A percentile compares a stretch with the other conserved stretches of the same genome.
These are phyloP conservation scores for Arge pagana DNA, from an alignment of 2,888 invertebrate species.

Conservation along the genomic window DNA sequence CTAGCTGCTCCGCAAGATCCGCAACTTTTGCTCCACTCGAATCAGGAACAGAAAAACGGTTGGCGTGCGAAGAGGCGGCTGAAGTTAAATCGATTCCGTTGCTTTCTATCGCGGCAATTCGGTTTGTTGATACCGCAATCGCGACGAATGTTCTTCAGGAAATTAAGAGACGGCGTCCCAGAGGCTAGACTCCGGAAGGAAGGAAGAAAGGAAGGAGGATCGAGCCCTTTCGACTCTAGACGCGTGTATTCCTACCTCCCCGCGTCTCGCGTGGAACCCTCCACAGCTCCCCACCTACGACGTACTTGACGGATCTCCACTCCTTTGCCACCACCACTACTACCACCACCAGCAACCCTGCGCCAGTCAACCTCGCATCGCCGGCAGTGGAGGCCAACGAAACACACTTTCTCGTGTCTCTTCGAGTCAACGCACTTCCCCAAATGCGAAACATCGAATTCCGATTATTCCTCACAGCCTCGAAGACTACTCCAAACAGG, in stretches of 20 bases:
- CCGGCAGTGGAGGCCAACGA: slow-evolving; percentile 53
- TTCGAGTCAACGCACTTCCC: too few relatives aligned
- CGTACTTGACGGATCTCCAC: slow-evolving; percentile 18
- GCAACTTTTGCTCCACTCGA: too few relatives aligned
- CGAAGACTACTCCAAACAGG: too few relatives aligned
- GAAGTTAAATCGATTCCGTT: too few relatives aligned
- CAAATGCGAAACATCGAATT: slow-evolving; percentile 19
- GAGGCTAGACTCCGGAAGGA: slow-evolving; percentile 18
- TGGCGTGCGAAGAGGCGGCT: too few relatives aligned
- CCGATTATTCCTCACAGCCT: slow-evolving; percentile 25
- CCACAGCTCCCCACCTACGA: too few relatives aligned
- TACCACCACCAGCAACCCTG: slow-evolving; percentile 39
- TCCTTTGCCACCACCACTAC: slow-evolving; percentile 1
- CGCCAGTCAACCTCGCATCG: slow-evolving; percentile 44
- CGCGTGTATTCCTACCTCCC: not conserved
- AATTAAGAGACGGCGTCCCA: slow-evolving; percentile 4
- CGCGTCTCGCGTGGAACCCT: slow-evolving; percentile 19
- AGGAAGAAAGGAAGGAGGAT: slow-evolving; percentile 6
- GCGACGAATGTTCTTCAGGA: slow-evolving; percentile 10
- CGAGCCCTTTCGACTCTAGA: not conserved
- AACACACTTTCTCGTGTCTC: too few relatives aligned
- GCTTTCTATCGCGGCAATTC: too few relatives aligned
- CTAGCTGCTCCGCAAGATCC: too few relatives aligned
- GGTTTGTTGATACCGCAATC: not conserved
- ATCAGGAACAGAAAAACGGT: too few relatives aligned